A percentile compares a stretch with the other conserved stretches of the same genome.
Evolutionary conservation across 2,888 invertebrate genomes (phyloP).

Genomic region (Tetranychus truncatus): DNA sequence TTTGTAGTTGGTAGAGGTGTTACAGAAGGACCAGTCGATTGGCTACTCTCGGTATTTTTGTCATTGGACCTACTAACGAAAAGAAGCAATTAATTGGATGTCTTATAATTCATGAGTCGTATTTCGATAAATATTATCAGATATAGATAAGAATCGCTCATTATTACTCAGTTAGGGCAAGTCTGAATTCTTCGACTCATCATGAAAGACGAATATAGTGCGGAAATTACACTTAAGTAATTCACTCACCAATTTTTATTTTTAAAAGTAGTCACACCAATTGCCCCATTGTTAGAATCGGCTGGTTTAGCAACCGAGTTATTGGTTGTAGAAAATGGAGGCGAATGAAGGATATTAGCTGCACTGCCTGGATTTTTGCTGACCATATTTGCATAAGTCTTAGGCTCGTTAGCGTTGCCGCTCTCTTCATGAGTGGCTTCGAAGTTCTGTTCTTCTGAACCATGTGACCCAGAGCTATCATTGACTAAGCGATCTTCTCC

Average conservation of each 20-base stretch:
- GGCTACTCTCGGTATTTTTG: not conserved
- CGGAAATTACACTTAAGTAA: not conserved
- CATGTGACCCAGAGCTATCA: conserved; percentile 7
- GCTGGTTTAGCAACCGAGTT: not conserved
- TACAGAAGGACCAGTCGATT: not conserved
- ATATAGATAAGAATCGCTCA: not conserved
- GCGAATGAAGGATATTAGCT: conserved; percentile 3
- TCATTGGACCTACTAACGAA: not conserved
- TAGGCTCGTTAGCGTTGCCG: conserved; percentile 44
- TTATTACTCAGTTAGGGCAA: conserved; percentile 9
- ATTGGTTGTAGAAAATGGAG: conserved; percentile 8
- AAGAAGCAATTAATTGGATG: too few relatives aligned
- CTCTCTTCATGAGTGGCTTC: conserved; percentile 8
- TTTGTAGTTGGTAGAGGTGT: not conserved
- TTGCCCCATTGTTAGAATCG: not conserved
- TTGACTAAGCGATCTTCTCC: conserved; percentile 4
- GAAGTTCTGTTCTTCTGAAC: not conserved
- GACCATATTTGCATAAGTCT: conserved; percentile 69
- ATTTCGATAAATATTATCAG: not conserved
- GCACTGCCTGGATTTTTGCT: conserved; percentile 32
- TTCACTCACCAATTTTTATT: conserved; percentile 1
- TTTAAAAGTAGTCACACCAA: not conserved
- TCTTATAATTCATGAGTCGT: too few relatives aligned
- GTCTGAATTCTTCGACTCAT: not conserved
- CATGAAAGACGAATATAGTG: not conserved